These are phyloP conservation scores for Scaptomyza polygonia DNA, from an alignment of 2,888 invertebrate genomes.

Conservation along the genomic window DNA sequence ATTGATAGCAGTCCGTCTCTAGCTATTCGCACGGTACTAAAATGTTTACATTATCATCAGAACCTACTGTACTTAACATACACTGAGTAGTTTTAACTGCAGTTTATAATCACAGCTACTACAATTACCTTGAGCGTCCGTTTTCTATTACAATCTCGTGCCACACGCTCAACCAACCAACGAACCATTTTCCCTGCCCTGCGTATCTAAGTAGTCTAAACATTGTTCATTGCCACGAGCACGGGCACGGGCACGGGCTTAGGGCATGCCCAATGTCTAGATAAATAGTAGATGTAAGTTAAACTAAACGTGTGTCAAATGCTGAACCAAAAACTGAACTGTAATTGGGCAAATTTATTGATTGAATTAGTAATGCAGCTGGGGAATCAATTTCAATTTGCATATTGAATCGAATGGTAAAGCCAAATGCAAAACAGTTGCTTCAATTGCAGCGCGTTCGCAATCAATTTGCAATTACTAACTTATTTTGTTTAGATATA, in stretches of 20 bases:
- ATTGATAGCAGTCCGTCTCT: too few species aligned
- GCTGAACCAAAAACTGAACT: neutral
- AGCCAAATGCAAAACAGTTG: constrained; percentile 16
- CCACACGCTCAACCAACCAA: constrained; percentile 25
- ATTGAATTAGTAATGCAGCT: constrained; percentile 8
- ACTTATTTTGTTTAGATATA: too few species aligned
- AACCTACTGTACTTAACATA: constrained; percentile 10
- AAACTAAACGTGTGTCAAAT: neutral
- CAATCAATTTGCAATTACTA: constrained; percentile 22
- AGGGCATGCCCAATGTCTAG: constrained; percentile 3
- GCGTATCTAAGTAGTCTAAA: neutral
- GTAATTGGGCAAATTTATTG: constrained; percentile 5
- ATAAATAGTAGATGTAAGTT: constrained; percentile 7
- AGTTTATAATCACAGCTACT: constrained; percentile 28
- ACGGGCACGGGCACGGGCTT: too few species aligned
- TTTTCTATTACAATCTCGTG: constrained; percentile 69
- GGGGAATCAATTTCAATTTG: constrained; percentile 5
- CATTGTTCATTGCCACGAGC: neutral
- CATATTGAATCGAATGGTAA: constrained; percentile 2
- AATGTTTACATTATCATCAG: neutral
- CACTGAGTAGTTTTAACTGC: neutral
- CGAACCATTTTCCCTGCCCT: too few species aligned
- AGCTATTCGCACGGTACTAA: too few species aligned
- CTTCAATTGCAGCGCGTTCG: neutral
- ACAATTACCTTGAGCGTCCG: constrained; percentile 66